These are phyloP conservation scores for Hylaeus anthracinus DNA, from an alignment of 1,140 invertebrate genomes.

Conservation along the genomic window DNA sequence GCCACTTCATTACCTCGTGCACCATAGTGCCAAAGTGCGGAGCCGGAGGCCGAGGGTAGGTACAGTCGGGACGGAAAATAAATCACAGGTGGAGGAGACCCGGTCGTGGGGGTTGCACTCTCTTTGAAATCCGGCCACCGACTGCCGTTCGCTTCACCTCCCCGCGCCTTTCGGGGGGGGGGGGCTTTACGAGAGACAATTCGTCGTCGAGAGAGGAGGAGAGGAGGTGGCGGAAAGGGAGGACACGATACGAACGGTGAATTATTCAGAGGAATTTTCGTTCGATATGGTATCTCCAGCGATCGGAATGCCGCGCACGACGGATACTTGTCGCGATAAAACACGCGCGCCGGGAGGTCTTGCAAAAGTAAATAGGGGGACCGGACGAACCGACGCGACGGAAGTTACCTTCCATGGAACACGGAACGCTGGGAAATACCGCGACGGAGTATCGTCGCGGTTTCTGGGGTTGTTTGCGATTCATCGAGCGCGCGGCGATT, in stretches of 20 bases:
- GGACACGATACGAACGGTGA: slow-evolving; percentile 16
- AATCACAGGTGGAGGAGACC: slow-evolving; percentile 16
- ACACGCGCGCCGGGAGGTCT: slow-evolving; percentile 24
- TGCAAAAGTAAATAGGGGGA: slow-evolving; percentile 43
- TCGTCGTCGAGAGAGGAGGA: background rate
- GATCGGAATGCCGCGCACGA: slow-evolving; percentile 38
- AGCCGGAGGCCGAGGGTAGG: slow-evolving; percentile 23
- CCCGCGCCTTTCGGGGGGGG: too few relatives aligned
- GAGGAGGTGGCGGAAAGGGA: background rate
- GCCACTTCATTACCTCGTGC: slow-evolving; percentile 74
- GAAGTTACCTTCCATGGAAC: background rate
- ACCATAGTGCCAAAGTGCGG: slow-evolving; percentile 54
- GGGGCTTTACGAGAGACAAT: slow-evolving; percentile 27
- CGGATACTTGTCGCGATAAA: slow-evolving; percentile 45
- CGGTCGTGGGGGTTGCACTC: background rate
- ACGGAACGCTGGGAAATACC: slow-evolving; percentile 1
- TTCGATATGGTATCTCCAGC: slow-evolving; percentile 36
- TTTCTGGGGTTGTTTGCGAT: background rate
- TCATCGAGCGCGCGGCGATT: slow-evolving; percentile 4
- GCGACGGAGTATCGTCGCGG: background rate
- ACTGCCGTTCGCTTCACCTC: slow-evolving; percentile 5
- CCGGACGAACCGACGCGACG: slow-evolving; percentile 6
- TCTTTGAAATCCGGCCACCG: slow-evolving; percentile 1
- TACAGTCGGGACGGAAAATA: slow-evolving; percentile 57
- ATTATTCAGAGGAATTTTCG: slow-evolving; percentile 45